Evolutionary conservation across 2,888 invertebrate species (phyloP), one percentile per base, ranked within the genome.

Genomic region (Drosophila parthenogenetica): DNA sequence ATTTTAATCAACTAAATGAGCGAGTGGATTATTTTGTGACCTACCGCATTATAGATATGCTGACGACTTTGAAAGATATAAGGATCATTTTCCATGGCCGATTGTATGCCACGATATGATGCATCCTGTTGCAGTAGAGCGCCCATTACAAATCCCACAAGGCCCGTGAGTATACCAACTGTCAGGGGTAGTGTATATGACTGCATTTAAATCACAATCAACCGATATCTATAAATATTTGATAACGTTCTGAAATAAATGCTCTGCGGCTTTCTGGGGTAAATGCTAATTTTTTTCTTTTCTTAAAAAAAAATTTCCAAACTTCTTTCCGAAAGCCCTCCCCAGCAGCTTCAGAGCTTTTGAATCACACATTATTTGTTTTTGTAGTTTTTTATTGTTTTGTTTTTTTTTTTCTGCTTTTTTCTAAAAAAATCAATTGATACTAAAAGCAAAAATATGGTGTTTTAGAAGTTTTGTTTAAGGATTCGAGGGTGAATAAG

Each of bases 121-220:
- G 80, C 61, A 57, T 87, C 70, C 60, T 83, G 83, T 43, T 83
- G 83, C 17, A 63, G 25, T 5, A 83, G 10, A 1, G 68, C 88
- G 8, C 83, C 83, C 22, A 69, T 29, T 3, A 87, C 3, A 39
- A 83, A 87, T 13, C 72, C 80, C 35, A 54, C 13, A 3, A 67
- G 7, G 5, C 83, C 86, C 1, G 83, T 57, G 22, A 77, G 5
- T 14, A 63, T 25, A 39, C 67, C 69, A 4, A 81, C 14, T 3
- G 77, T 53, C 14, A 68, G 0, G n/a, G 74, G 51, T 42, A 77
- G 2, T 37, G 65, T 39, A 22, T 65, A 19, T 2, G 46, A 10
- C 35, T 46, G 35, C 55, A 55, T 55, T 45, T 35, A 37, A 13
- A 13, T 13, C 13, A 8, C 43, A 5, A 35, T 16, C 11, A 1